Base-by-base conservation (phyloP, 37 sponge, comb jelly and placozoan genomes). In the Oopsacas minuta region DNA sequence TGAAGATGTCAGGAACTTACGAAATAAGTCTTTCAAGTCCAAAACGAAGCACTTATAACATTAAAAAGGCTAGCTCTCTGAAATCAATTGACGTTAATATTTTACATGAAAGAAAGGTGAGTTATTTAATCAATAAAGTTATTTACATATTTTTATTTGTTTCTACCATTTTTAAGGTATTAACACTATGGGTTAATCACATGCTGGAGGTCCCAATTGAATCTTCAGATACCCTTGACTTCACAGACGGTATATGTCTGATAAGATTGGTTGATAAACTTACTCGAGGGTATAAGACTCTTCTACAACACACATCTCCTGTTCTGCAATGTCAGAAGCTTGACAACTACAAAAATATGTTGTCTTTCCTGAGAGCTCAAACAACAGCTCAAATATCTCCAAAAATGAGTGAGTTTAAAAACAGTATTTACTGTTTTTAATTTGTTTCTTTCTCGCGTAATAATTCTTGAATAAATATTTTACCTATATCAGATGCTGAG, bases 1-100 rank as follows among this genome's bases (percentile, higher is more conserved):
- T 10, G 75, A 61, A 61, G 75, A 61, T 61, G 75, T 61, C 75
- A 3, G 75, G 22, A n/a, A 61, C 75, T 10, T 61, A 61, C 75
- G 75, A 61, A 61, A 61, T 61, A 61, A 61, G 75, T 61, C 75
- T 61, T 25, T 61, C 75, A 61, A 61, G 75, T 61, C 75, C 75
- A 61, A 61, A n/a, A 12, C 75, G 20, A 61, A 61, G 22, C 28
- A 25, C 28, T 3, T 10, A 7, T 61, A 61, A 12, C 30, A 25
- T 61, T n/a, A 61, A 61, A n/a, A 61, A n/a, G 75, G 30, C 75
- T n/a, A 61, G 75, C 75, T n/a, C 30, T 61, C 49, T 42, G 12
- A 42, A 42, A 42, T 42, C 49, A 42, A 42, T 42, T 42, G 49
- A 42, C 8, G 49, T 17, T 42, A 42, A 42, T 15, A 15, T 42